A percentile compares a stretch with the other conserved stretches of the same genome.
Conservation (phyloP, 1,140 invertebrate genomes). For the Octopus bimaculoides region DNA sequence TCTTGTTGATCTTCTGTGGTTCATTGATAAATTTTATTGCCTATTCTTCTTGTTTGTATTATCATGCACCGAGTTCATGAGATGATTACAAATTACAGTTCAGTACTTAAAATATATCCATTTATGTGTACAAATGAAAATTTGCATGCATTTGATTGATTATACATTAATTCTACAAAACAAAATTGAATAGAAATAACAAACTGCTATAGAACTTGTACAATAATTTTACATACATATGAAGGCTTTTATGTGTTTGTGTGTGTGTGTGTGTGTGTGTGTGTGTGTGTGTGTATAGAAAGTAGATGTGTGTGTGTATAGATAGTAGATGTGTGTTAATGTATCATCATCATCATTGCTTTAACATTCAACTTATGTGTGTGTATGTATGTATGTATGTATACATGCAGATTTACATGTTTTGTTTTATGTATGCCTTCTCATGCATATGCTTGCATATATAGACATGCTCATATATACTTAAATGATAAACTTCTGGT, state of each 20-base stretch:
- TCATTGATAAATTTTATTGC: no score
- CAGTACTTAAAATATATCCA: no score
- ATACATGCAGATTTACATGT: background rate
- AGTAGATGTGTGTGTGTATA: background rate
- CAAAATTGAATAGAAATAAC: background rate
- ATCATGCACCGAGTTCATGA: no score
- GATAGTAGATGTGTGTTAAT: background rate
- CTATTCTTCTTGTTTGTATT: no score
- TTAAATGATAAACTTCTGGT: background rate
- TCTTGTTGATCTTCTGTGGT: no score
- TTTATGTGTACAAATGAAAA: no score
- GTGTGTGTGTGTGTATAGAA: background rate
- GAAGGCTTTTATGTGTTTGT: background rate
- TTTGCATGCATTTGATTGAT: no score
- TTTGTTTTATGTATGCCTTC: background rate
- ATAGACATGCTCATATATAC: background rate
- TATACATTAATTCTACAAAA: no score
- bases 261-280: background rate
- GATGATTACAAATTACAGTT: no score
- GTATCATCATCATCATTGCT: background rate
- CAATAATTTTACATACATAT: background rate
- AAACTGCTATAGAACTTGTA: background rate
- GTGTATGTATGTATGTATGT: background rate
- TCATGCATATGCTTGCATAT: background rate
- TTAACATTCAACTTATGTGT: background rate